Evolutionary conservation across 2,113 vertebrate species (phyloP).

Genomic region (Phyllostomus discolor): DNA sequence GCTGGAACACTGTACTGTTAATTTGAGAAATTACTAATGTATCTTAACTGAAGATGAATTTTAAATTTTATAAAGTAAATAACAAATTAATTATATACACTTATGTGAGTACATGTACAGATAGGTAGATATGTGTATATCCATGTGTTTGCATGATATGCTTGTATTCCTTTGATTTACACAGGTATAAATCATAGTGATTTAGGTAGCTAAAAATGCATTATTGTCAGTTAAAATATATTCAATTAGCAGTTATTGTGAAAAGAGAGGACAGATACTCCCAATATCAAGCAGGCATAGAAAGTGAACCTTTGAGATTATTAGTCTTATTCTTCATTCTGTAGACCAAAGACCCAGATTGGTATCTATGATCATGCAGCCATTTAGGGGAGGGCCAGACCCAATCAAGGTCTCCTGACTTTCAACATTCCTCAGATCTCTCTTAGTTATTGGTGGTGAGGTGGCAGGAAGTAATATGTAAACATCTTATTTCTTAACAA

Average conservation of each 20-base stretch:
- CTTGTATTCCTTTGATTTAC: neutral
- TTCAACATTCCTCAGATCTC: neutral
- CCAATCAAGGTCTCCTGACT: neutral
- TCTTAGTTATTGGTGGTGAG: neutral
- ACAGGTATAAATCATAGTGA: neutral
- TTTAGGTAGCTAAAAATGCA: neutral
- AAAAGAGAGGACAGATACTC: neutral
- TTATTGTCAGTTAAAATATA: neutral
- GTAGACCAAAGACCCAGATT: neutral
- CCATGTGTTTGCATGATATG: neutral
- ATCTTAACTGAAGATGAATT: neutral
- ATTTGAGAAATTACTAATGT: neutral
- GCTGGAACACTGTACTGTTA: neutral
- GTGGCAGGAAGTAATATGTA: neutral
- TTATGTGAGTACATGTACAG: neutral
- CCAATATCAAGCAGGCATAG: neutral
- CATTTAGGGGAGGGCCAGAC: neutral
- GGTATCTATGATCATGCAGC: rapidly evolving
- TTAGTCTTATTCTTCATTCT: neutral
- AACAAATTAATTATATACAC: neutral
- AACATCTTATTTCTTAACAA: neutral
- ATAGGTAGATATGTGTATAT: neutral
- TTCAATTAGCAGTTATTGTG: neutral
- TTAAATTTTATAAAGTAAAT: neutral
- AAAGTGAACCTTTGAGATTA: neutral